Conservation (phyloP, 2,113 vertebrate genomes). For the Tyrannus savana region DNA sequence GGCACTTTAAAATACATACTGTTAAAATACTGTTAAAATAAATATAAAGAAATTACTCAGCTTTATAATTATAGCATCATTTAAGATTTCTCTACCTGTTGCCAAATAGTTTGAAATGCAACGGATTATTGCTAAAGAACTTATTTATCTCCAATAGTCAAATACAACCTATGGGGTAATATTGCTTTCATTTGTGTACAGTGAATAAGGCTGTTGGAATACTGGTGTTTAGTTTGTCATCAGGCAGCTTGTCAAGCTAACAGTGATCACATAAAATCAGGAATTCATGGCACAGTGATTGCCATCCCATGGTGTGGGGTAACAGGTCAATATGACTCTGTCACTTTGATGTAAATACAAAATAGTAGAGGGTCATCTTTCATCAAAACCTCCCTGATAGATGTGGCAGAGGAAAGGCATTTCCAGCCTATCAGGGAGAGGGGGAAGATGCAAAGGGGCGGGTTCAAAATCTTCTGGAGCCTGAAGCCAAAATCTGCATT, state of each 20-base stretch:
- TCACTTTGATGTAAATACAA: not conserved
- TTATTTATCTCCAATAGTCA: not conserved
- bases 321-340: not conserved
- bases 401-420: not conserved
- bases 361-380: not conserved
- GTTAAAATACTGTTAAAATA: constrained; percentile 35
- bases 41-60: constrained; percentile 26
- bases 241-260: not conserved
- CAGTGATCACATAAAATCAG: not conserved
- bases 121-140: not conserved
- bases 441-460: not conserved
- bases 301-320: not conserved
- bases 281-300: not conserved
- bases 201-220: not conserved
- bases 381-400: not conserved
- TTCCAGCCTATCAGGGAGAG: not conserved
- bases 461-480: not conserved
- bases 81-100: constrained; percentile 18
- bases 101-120: not conserved
- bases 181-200: not conserved
- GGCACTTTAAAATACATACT: constrained; percentile 10
- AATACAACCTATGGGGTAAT: not conserved
- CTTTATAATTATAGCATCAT: constrained; percentile 14
- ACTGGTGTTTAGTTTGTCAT: not conserved
- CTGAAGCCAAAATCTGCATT: not conserved